Evolutionary conservation across 2,888 invertebrate genomes (phyloP).

Genomic region (Odontomyia ornata): DNA sequence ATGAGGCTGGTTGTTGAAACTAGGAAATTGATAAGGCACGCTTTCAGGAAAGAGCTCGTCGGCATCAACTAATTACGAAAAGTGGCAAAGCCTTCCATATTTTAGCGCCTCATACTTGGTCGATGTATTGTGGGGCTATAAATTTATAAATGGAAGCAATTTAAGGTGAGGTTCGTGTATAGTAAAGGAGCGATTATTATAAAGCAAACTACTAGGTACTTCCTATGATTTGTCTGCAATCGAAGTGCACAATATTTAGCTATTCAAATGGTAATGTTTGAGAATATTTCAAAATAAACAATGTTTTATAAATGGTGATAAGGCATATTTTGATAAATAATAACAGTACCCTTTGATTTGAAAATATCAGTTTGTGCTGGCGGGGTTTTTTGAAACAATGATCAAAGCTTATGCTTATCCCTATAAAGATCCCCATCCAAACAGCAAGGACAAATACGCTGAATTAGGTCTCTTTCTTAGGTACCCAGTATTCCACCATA

Average conservation of each 20-base stretch:
- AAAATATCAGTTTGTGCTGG: no score
- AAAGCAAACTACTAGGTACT: not conserved
- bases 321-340: no score
- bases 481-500: no score
- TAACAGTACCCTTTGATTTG: no score
- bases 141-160: not conserved
- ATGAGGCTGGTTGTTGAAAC: constrained; percentile 47
- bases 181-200: not conserved
- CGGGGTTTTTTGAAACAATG: no score
- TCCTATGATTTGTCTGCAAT: not conserved
- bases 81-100: constrained; percentile 18
- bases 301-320: no score
- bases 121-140: not conserved
- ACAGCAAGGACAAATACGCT: no score
- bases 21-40: constrained; percentile 52
- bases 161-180: not conserved
- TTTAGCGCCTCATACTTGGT: not conserved
- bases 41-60: constrained; percentile 49
- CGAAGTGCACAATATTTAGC: not conserved
- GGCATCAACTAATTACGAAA: constrained; percentile 39
- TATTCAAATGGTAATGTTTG: no score
- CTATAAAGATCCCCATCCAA: no score
- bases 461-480: no score
- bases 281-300: no score
- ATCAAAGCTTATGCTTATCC: no score